Percentiles rank a stretch among this genome's conserved stretches.
These are phyloP conservation scores for Myotis findleyi DNA, from an alignment of 2,797 vertebrate species.

Conservation along the genomic window DNA sequence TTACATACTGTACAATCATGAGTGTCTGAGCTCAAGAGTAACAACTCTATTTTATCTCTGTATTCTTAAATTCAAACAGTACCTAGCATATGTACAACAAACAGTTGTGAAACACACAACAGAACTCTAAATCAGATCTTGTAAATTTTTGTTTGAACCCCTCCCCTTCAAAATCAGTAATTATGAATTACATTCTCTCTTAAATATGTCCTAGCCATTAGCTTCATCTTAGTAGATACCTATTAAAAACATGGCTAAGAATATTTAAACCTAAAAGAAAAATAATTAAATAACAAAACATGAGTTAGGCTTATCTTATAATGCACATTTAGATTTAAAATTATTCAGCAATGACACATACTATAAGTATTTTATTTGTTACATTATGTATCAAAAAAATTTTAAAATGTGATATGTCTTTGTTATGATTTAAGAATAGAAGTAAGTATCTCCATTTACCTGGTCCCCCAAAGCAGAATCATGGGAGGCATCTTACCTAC, in stretches of 20 bases:
- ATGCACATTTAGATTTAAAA: background rate
- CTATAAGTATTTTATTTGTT: background rate
- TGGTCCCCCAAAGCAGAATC: background rate
- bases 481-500: background rate
- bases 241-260: background rate
- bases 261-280: background rate
- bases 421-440: background rate
- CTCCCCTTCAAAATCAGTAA: background rate
- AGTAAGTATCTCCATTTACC: background rate
- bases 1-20: background rate
- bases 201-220: background rate
- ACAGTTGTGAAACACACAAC: background rate
- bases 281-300: background rate
- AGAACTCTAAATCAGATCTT: background rate
- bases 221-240: background rate
- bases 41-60: background rate
- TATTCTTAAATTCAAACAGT: background rate
- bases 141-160: background rate
- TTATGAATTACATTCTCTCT: background rate
- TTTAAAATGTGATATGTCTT: background rate
- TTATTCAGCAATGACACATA: background rate
- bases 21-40: background rate
- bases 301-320: background rate
- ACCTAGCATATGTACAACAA: background rate
- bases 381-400: background rate